These are phyloP conservation scores for Brachypteracias leptosomus DNA, from an alignment of 2,113 vertebrate species.

Conservation along the genomic window DNA sequence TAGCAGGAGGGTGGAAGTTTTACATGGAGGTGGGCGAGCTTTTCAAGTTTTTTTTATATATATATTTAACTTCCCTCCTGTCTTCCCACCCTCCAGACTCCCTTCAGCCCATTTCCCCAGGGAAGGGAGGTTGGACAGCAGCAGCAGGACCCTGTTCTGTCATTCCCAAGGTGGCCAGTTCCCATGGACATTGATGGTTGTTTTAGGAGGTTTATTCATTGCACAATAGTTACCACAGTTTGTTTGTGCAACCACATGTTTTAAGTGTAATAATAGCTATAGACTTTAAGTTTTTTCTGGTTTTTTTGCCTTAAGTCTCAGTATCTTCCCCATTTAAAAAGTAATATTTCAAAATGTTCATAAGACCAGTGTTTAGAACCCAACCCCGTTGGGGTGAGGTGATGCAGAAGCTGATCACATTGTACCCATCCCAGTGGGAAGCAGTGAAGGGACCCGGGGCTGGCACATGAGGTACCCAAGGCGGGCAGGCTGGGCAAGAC, in stretches of 20 bases:
- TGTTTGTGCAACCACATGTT: not conserved
- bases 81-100: not conserved
- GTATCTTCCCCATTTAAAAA: not conserved
- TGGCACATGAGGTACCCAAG: fast-evolving
- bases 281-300: not conserved
- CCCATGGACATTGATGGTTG: not conserved
- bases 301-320: not conserved
- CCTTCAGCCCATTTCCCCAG: not conserved
- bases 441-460: fast-evolving
- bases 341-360: not conserved
- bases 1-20: not conserved
- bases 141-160: not conserved
- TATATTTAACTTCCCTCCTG: not conserved
- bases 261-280: not conserved
- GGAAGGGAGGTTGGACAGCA: not conserved
- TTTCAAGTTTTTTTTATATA: not conserved
- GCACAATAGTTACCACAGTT: not conserved
- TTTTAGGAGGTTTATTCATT: not conserved
- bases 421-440: fast-evolving
- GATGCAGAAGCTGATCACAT: fast-evolving
- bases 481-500: not conserved
- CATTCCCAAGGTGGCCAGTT: not conserved
- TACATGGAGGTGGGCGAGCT: not conserved
- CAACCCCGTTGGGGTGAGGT: fast-evolving
- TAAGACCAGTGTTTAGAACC: not conserved